Percentiles rank a stretch among this genome's conserved stretches.
phyloP scores from a whole-genome alignment of 2,797 vertebrate species.

The Enteromius fasciolatus region DNA sequence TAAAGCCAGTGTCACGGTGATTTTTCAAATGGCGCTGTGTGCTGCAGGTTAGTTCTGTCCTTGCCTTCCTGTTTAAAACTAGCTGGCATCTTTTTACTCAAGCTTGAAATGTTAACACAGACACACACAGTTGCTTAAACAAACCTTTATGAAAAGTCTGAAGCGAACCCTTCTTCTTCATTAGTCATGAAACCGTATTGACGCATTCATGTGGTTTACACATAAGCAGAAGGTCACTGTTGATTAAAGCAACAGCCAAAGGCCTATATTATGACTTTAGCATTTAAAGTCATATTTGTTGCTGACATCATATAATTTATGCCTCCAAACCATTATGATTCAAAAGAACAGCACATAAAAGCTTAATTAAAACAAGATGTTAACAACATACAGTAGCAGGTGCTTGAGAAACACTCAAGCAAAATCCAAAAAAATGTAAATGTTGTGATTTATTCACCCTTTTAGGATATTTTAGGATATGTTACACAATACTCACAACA shows the following conservation, averaged over 20 bases:
- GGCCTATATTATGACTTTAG: conserved; percentile 28
- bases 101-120: not conserved
- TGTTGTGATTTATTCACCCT: no score
- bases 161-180: not conserved
- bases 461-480: no score
- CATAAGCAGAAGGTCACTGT: not conserved
- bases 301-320: conserved; percentile 5
- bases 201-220: not conserved
- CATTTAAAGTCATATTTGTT: conserved; percentile 29
- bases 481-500: not conserved
- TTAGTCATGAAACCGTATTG: not conserved
- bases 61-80: conserved; percentile 15
- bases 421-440: not conserved
- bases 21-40: not conserved
- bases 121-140: not conserved
- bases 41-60: conserved; percentile 18
- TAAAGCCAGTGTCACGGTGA: not conserved
- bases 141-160: conserved; percentile 1
- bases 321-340: conserved; percentile 20
- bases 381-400: not conserved
- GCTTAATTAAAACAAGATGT: not conserved
- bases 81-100: not conserved
- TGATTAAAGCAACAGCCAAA: conserved; percentile 12
- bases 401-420: not conserved
- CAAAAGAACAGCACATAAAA: not conserved